Evolutionary conservation across 2,888 invertebrate species (phyloP).

Genomic region (Mesorhabditis spiculigera): DNA sequence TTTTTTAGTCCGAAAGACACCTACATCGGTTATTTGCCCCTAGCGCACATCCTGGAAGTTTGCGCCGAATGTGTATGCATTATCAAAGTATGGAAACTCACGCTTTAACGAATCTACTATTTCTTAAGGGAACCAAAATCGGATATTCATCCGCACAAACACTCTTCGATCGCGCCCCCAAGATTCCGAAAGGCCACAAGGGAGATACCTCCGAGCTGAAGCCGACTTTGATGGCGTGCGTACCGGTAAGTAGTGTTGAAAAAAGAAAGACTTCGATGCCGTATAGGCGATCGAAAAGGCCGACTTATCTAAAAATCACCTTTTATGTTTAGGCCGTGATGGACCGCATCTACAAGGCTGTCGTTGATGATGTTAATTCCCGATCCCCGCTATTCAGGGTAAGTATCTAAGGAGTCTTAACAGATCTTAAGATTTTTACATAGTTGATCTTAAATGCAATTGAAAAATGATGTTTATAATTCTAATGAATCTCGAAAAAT

Average conservation of each 20-base stretch:
- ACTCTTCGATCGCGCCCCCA: slow-evolving; percentile 69
- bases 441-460: neutral
- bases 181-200: slow-evolving; percentile 87
- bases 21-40: slow-evolving; percentile 88
- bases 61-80: slow-evolving; percentile 69
- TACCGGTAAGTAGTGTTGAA: slow-evolving; percentile 71
- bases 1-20: slow-evolving; percentile 67
- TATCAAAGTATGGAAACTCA: slow-evolving; percentile 20
- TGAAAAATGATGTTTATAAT: neutral
- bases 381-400: slow-evolving; percentile 71
- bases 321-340: slow-evolving; percentile 75
- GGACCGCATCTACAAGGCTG: slow-evolving; percentile 93
- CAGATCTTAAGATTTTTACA: no score
- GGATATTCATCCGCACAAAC: slow-evolving; percentile 95
- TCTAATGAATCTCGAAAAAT: neutral
- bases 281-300: neutral
- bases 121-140: slow-evolving; percentile 70
- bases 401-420: neutral
- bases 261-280: neutral
- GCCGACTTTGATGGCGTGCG: slow-evolving; percentile 91
- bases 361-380: slow-evolving; percentile 67
- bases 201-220: slow-evolving; percentile 86
- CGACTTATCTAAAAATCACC: neutral
- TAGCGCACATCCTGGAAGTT: slow-evolving; percentile 94
- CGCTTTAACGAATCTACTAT: neutral